Percentiles rank a stretch among this genome's conserved stretches.
These are phyloP conservation scores for Callipepla squamata DNA, from an alignment of 2,113 vertebrate genomes.

Conservation along the genomic window DNA sequence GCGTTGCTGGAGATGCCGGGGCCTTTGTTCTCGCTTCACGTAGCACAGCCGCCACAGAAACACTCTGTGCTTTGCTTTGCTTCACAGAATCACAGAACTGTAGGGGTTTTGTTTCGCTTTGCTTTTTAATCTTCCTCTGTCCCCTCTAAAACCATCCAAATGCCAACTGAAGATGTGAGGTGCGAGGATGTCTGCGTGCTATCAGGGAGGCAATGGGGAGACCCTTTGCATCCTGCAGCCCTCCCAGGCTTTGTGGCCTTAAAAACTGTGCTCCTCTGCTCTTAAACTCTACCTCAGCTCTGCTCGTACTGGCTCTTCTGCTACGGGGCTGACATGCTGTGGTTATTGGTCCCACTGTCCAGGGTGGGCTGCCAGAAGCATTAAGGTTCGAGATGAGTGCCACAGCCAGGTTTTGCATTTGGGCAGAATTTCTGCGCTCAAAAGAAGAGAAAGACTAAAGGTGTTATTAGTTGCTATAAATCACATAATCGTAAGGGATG, in stretches of 20 bases:
- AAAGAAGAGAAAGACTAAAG: background rate
- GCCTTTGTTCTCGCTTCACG: background rate
- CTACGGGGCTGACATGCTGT: background rate
- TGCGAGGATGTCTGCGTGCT: background rate
- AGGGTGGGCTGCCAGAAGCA: background rate
- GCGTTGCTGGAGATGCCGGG: background rate
- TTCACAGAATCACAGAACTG: too few relatives aligned
- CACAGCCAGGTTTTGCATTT: background rate
- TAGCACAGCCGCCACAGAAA: background rate
- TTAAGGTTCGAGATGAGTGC: background rate
- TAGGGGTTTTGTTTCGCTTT: fast-evolving
- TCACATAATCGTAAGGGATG: too few relatives aligned
- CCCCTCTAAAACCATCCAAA: background rate
- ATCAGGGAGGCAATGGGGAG: fast-evolving
- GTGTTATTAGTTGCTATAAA: background rate
- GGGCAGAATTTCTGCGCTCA: background rate
- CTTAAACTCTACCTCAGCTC: fast-evolving
- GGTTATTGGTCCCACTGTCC: background rate
- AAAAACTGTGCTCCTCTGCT: background rate
- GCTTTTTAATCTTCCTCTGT: background rate
- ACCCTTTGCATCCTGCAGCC: background rate
- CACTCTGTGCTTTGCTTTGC: fast-evolving
- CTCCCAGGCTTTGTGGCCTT: background rate
- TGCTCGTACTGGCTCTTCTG: background rate
- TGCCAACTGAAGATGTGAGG: background rate